Base-by-base conservation (phyloP, 1,140 invertebrate species). In the Psilanteris sp. region DNA sequence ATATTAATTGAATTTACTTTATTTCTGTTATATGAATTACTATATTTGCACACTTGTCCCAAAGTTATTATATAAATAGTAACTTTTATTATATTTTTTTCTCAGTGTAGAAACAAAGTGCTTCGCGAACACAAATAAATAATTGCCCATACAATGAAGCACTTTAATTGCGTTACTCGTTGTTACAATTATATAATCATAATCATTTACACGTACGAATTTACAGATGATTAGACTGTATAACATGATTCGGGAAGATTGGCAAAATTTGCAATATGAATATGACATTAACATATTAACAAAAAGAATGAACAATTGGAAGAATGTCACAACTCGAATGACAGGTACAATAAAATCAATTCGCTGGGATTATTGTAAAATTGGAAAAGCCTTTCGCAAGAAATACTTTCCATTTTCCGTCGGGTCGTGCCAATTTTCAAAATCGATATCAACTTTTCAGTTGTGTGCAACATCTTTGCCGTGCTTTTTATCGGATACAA, bases 361-460 rank as follows among this genome's bases (percentile, higher is more conserved):
- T 31, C 13, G 11, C 7, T 2, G 5, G 20, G 7, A 26, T 37
- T n/a, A 4, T 34, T 24, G 34, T 15, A 13, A 22, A 50, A 34
- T 24, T 50, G 16, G 13, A 24, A 14, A 27, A n/a, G 26, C 11
- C 9, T 39, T 20, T 2, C 2, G 18, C 18, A 5, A 5, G 5
- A 20, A 20, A 20, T 20, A 20, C 2, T 20, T 3, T 2, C 5
- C 2, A 20, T 3, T 20, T 18, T 32, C 32, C 27, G 29, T 10
- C 10, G 27, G 32, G 4, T 20, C 20, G 18, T 7, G 4, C 1
- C 18, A 26, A 43, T 0, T 11, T 48, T 26, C 32, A 36, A 37
- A 61, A 61, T 48, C 41, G n/a, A 64, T 41, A 24, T 20, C 36
- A 10, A 50, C 15, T 43, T 66, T 66, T 0, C 37, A 52, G 61